phyloP scores from a whole-genome alignment of 2,888 invertebrate genomes.

The Frankliniella fusca region DNA sequence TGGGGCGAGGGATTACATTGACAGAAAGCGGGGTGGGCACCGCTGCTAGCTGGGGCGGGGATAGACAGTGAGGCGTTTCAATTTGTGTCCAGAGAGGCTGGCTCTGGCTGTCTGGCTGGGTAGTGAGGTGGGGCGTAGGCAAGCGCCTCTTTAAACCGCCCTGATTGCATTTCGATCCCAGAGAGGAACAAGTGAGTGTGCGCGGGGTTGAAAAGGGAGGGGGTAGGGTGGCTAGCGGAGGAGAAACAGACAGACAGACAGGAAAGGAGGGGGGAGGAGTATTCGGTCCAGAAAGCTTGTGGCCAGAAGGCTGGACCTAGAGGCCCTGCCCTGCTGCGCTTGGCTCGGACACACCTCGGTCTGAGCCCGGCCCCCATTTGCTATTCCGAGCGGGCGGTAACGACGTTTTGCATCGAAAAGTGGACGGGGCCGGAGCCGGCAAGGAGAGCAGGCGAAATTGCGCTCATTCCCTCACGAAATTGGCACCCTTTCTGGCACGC shows the following conservation, averaged over 20 bases:
- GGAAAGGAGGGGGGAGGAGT: background rate
- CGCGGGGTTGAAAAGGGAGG: background rate
- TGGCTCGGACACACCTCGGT: background rate
- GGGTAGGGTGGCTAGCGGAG: background rate
- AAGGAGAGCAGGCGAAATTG: background rate
- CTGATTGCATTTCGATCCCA: conserved; percentile 20
- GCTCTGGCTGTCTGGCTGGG: background rate
- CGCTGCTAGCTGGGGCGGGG: background rate
- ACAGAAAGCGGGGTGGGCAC: too few species aligned
- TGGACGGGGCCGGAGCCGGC: conserved; percentile 23
- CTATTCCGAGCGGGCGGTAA: background rate
- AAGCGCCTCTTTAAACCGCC: conserved; percentile 2
- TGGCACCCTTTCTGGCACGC: background rate
- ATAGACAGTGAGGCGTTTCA: background rate
- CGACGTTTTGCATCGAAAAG: conserved; percentile 22
- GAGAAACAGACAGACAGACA: background rate
- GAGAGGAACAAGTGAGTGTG: background rate
- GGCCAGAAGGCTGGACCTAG: background rate
- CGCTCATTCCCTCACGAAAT: background rate
- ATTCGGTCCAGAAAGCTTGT: background rate
- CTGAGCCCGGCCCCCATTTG: background rate
- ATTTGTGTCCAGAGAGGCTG: background rate
- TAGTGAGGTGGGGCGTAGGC: background rate
- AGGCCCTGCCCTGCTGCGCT: background rate
- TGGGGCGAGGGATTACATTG: too few species aligned